phyloP scores from a whole-genome alignment of 2,113 vertebrate species.

The Scatophagus argus region DNA sequence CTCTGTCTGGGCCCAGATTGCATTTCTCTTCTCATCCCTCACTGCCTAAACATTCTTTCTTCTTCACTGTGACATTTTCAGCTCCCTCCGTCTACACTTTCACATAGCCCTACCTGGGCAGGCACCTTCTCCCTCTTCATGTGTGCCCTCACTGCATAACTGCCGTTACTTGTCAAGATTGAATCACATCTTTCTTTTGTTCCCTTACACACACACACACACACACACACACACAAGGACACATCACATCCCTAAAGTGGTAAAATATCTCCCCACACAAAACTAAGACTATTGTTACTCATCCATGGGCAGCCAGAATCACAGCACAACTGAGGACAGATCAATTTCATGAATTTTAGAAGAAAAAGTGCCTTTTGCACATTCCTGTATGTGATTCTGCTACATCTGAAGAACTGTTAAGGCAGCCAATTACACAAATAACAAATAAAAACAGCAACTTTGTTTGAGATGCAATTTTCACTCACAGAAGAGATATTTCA shows the following conservation, averaged over 20 bases:
- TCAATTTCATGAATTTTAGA: not conserved
- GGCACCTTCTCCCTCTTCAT: constrained; percentile 53
- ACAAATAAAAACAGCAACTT: not conserved
- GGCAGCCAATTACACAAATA: not conserved
- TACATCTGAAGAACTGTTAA: not conserved
- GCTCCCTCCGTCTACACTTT: constrained; percentile 48
- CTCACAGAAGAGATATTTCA: not conserved
- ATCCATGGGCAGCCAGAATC: not conserved
- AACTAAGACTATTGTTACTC: constrained; percentile 20
- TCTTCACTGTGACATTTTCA: constrained; percentile 77
- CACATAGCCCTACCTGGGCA: constrained; percentile 31
- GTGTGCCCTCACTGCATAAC: constrained; percentile 63
- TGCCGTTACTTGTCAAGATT: constrained; percentile 56
- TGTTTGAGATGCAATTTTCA: not conserved
- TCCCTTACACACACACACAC: not conserved
- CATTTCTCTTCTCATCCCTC: constrained; percentile 83
- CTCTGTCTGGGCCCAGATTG: constrained; percentile 82
- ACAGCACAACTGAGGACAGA: not conserved
- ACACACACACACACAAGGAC: not conserved
- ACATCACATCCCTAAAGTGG: constrained; percentile 1
- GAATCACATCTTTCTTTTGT: constrained; percentile 49
- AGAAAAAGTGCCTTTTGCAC: not conserved
- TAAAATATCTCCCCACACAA: constrained; percentile 30
- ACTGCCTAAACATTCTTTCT: constrained; percentile 76
- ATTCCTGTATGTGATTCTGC: not conserved